These are phyloP conservation scores for Halictus rubicundus DNA, from an alignment of 1,140 invertebrate genomes.

Conservation along the genomic window DNA sequence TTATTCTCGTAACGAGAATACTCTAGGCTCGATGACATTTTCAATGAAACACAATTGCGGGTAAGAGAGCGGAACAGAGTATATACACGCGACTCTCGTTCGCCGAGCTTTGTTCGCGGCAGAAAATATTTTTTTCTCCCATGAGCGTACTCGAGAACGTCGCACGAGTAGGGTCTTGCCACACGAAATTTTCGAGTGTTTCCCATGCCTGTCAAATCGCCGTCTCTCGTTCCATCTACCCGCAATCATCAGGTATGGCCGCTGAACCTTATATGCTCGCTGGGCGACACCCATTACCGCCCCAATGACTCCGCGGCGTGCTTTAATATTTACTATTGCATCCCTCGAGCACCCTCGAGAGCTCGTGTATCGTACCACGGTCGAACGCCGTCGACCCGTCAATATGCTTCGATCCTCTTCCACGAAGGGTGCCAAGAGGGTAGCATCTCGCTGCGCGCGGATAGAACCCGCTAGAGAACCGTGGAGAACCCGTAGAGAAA, in stretches of 20 bases:
- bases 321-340: conserved; percentile 77
- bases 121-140: conserved; percentile 45
- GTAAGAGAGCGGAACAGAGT: conserved; percentile 4
- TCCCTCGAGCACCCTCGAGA: conserved; percentile 66
- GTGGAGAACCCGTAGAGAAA: not conserved
- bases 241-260: conserved; percentile 36
- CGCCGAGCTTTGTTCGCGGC: conserved; percentile 41
- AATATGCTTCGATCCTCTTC: conserved; percentile 74
- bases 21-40: conserved; percentile 49
- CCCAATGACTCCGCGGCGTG: conserved; percentile 69
- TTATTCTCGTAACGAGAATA: conserved; percentile 47
- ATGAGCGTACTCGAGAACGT: conserved; percentile 48
- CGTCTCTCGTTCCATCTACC: conserved; percentile 47
- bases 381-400: conserved; percentile 72
- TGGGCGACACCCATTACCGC: conserved; percentile 73
- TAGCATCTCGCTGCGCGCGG: conserved; percentile 35
- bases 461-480: not conserved
- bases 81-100: conserved; percentile 40
- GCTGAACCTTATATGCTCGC: conserved; percentile 2
- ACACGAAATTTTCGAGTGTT: conserved; percentile 62
- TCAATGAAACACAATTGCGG: conserved; percentile 44
- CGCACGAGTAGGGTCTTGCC: conserved; percentile 38
- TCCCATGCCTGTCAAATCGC: conserved; percentile 71
- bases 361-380: conserved; percentile 63
- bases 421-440: conserved; percentile 66